Percentiles rank a stretch among this genome's conserved stretches.
phyloP scores from a whole-genome alignment of 2,888 invertebrate genomes.

The Azorinus chamasolen region DNA sequence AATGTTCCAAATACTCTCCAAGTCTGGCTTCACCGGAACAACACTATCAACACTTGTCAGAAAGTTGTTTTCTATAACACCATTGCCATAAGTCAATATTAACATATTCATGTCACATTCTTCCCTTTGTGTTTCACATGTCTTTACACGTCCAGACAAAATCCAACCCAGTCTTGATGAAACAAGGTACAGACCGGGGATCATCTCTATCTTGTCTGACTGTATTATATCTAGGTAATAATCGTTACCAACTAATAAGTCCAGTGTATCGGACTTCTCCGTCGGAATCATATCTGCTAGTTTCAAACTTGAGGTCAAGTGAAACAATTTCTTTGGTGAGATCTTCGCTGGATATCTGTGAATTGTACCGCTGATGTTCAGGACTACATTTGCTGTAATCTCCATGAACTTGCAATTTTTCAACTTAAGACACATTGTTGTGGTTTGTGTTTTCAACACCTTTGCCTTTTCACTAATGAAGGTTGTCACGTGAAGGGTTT shows the following conservation, averaged over 20 bases:
- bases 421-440: constrained; percentile 17
- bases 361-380: constrained; percentile 18
- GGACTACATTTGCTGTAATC: constrained; percentile 30
- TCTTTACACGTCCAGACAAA: no score
- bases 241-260: constrained; percentile 30
- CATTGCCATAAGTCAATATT: constrained; percentile 14
- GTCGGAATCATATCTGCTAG: constrained; percentile 23
- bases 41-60: not conserved
- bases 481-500: constrained; percentile 23
- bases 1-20: constrained; percentile 18
- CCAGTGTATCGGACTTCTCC: constrained; percentile 11
- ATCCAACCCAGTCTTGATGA: constrained; percentile 10
- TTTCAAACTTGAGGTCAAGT: constrained; percentile 9
- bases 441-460: constrained; percentile 16
- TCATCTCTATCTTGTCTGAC: constrained; percentile 14
- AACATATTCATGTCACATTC: constrained; percentile 14
- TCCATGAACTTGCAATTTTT: constrained; percentile 18
- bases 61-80: not conserved
- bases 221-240: constrained; percentile 28
- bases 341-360: constrained; percentile 14
- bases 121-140: no score
- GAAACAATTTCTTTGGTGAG: not conserved
- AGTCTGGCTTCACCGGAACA: constrained; percentile 9
- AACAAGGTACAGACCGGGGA: constrained; percentile 22
- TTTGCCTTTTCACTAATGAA: constrained; percentile 34